phyloP scores from a whole-genome alignment of 2,888 invertebrate genomes.

The Clusia tigrina region DNA sequence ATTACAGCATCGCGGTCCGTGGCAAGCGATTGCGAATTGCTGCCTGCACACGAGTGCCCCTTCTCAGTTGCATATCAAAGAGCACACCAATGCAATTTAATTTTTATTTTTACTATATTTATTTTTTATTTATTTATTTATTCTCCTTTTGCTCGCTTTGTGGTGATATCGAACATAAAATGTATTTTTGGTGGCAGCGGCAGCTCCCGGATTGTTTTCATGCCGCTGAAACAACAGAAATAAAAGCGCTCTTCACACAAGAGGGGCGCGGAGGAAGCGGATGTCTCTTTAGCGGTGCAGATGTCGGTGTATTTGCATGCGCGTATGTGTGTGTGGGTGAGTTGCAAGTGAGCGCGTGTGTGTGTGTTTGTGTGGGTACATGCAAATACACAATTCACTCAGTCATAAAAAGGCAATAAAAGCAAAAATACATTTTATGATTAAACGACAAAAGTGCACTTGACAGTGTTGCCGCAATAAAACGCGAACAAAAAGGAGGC shows the following conservation, averaged over 20 bases:
- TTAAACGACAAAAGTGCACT: slow-evolving; percentile 29
- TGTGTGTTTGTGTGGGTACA: slow-evolving; percentile 23
- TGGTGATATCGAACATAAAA: slow-evolving; percentile 45
- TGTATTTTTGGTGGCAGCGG: slow-evolving; percentile 61
- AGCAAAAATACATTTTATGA: slow-evolving; percentile 18
- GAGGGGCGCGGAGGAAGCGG: no score
- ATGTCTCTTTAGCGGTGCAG: no score
- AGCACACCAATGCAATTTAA: slow-evolving; percentile 56
- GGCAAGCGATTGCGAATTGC: background rate
- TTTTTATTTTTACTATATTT: slow-evolving; percentile 34
- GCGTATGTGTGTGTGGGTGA: background rate
- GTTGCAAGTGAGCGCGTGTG: background rate
- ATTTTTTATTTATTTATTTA: slow-evolving; percentile 24
- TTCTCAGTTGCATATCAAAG: background rate
- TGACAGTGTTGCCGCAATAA: slow-evolving; percentile 36
- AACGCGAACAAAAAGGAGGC: slow-evolving; percentile 29
- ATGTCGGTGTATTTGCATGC: no score
- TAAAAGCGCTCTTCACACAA: slow-evolving; percentile 12
- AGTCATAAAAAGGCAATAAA: slow-evolving; percentile 16
- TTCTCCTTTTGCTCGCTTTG: slow-evolving; percentile 32
- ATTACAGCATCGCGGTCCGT: no score
- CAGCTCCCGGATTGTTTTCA: slow-evolving; percentile 56
- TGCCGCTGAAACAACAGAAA: slow-evolving; percentile 15
- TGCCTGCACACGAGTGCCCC: background rate
- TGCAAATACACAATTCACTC: slow-evolving; percentile 35